These are phyloP conservation scores for Daphoenositta chrysoptera DNA, from an alignment of 2,113 vertebrate genomes.

Conservation along the genomic window DNA sequence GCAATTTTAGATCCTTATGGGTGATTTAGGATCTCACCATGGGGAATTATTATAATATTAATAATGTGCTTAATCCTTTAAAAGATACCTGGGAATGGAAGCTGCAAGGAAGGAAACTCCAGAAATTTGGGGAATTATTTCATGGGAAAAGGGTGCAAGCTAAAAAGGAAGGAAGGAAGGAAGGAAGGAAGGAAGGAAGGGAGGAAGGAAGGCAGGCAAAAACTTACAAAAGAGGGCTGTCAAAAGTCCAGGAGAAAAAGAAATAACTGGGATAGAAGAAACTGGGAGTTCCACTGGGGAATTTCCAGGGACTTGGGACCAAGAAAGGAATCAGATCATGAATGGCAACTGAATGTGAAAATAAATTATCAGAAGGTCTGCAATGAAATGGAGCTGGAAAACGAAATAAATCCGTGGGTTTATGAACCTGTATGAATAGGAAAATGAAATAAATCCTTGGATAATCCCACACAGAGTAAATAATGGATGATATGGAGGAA, in stretches of 20 bases:
- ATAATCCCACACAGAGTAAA: neutral
- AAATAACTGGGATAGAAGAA: neutral
- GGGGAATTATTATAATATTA: neutral
- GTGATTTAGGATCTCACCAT: neutral
- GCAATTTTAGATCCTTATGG: neutral
- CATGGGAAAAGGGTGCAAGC: neutral
- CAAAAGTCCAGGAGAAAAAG: neutral
- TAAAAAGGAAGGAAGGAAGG: neutral
- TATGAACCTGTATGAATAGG: neutral
- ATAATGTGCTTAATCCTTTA: neutral
- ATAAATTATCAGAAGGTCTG: neutral
- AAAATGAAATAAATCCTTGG: slow-evolving; percentile 9
- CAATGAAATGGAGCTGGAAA: neutral
- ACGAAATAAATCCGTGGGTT: neutral
- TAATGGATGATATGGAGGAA: neutral
- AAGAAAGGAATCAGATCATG: neutral
- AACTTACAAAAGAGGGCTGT: neutral
- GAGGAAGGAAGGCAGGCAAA: neutral
- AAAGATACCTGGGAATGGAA: neutral
- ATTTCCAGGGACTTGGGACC: neutral
- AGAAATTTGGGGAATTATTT: neutral
- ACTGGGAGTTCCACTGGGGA: neutral
- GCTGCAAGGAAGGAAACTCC: neutral
- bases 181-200: neutral
- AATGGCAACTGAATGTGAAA: neutral